Conservation (phyloP, 2,113 vertebrate genomes). For the Neogale vison region DNA sequence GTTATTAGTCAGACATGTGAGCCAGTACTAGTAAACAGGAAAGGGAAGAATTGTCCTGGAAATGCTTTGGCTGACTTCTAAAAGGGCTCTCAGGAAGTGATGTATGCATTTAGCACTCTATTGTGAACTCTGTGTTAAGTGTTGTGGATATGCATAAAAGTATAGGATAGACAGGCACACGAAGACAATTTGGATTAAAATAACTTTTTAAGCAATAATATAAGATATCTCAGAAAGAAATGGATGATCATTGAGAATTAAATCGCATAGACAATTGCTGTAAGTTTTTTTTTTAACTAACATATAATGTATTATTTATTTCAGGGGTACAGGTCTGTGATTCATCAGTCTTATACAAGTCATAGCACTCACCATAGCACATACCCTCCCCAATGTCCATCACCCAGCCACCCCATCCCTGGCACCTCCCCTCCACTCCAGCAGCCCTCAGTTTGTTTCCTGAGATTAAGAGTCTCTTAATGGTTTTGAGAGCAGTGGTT, state of each 20-base stretch:
- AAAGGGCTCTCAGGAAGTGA: neutral
- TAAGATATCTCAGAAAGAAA: neutral
- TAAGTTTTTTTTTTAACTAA: neutral
- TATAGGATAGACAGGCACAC: neutral
- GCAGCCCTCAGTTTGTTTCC: too few species aligned
- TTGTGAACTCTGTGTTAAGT: neutral
- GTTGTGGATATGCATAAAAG: neutral
- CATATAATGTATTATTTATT: too few species aligned
- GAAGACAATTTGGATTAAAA: neutral
- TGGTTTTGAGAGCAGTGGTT: neutral
- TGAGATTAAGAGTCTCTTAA: too few species aligned
- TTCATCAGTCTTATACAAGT: too few species aligned
- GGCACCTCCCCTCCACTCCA: too few species aligned
- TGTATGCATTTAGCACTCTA: neutral
- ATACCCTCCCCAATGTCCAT: too few species aligned
- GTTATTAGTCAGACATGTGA: slow-evolving; percentile 24
- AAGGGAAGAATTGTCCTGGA: slow-evolving; percentile 7
- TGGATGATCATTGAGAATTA: neutral
- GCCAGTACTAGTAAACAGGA: neutral
- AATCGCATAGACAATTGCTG: neutral
- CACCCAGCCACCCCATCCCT: too few species aligned
- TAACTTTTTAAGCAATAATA: neutral
- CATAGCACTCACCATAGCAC: too few species aligned
- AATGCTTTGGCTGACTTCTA: slow-evolving; percentile 48
- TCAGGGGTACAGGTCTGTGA: too few species aligned